phyloP scores from a whole-genome alignment of 2,113 vertebrate genomes.

The Actenoides hombroni region DNA sequence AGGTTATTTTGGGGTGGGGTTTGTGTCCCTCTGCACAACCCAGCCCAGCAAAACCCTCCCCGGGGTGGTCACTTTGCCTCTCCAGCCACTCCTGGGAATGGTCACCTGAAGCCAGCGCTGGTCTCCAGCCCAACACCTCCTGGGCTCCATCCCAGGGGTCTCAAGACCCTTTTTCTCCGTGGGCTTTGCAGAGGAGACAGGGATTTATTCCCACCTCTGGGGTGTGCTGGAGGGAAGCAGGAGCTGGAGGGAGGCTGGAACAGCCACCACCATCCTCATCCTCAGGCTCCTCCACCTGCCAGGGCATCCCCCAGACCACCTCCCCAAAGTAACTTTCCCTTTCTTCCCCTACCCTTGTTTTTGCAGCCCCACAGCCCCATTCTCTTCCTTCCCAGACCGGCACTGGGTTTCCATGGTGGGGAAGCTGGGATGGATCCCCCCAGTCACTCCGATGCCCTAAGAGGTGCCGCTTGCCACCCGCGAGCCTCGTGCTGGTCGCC shows the following conservation, averaged over 20 bases:
- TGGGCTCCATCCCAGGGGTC: no score
- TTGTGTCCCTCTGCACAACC: not conserved
- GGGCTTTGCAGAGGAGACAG: not conserved
- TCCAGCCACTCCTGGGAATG: no score
- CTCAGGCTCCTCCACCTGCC: not conserved
- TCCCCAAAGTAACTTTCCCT: no score
- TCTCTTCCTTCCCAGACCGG: no score
- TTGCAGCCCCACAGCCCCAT: not conserved
- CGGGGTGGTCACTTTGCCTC: not conserved
- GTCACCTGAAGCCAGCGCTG: no score
- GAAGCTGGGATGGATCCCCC: not conserved
- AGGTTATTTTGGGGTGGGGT: not conserved
- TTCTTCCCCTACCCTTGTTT: not conserved
- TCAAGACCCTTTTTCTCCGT: not conserved
- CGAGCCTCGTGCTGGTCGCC: fast-evolving
- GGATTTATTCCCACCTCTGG: not conserved
- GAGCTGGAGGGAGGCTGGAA: not conserved
- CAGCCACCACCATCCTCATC: fast-evolving
- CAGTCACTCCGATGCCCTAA: fast-evolving
- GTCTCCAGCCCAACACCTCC: no score
- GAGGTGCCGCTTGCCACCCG: not conserved
- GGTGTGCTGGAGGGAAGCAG: no score
- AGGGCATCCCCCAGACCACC: no score
- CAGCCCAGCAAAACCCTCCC: not conserved
- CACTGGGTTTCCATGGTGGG: not conserved